Evolutionary conservation across 2,113 vertebrate species (phyloP).

Genomic region (Collichthys lucidus): DNA sequence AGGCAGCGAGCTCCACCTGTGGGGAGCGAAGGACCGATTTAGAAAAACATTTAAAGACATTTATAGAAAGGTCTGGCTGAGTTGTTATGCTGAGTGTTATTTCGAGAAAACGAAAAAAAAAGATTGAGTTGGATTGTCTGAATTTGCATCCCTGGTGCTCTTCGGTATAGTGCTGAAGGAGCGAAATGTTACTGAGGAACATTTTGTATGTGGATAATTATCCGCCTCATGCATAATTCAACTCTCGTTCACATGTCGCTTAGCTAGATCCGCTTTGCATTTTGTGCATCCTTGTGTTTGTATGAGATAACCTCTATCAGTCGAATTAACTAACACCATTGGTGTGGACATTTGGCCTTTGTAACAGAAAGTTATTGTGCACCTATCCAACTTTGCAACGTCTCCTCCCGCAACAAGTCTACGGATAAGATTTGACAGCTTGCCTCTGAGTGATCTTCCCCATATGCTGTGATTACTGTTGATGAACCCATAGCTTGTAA

Average conservation of each 20-base stretch:
- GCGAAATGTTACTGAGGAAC: slow-evolving; percentile 12
- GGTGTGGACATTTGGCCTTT: neutral
- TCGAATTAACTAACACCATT: neutral
- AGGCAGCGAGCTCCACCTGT: neutral
- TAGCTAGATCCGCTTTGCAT: neutral
- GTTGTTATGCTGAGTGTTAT: slow-evolving; percentile 18
- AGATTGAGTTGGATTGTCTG: neutral
- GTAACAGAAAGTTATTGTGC: slow-evolving; percentile 18
- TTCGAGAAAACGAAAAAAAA: neutral
- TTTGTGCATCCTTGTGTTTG: neutral
- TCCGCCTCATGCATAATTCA: slow-evolving; percentile 37
- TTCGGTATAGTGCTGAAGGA: neutral
- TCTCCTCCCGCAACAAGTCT: slow-evolving; percentile 12
- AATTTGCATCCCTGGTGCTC: slow-evolving; percentile 15
- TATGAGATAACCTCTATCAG: neutral
- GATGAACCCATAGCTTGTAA: slow-evolving; percentile 47
- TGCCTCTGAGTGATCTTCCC: slow-evolving; percentile 31
- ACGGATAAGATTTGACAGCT: slow-evolving; percentile 14
- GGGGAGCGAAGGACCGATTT: neutral
- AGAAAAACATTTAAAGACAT: neutral
- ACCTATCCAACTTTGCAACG: neutral
- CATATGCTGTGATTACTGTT: slow-evolving; percentile 23
- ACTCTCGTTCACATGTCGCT: neutral
- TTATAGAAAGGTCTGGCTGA: slow-evolving; percentile 8
- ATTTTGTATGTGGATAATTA: slow-evolving; percentile 34